Evolutionary conservation across 1,140 invertebrate genomes (phyloP), one percentile per base, ranked within the genome.

Genomic region (Leptinotarsa undecemlineata): DNA sequence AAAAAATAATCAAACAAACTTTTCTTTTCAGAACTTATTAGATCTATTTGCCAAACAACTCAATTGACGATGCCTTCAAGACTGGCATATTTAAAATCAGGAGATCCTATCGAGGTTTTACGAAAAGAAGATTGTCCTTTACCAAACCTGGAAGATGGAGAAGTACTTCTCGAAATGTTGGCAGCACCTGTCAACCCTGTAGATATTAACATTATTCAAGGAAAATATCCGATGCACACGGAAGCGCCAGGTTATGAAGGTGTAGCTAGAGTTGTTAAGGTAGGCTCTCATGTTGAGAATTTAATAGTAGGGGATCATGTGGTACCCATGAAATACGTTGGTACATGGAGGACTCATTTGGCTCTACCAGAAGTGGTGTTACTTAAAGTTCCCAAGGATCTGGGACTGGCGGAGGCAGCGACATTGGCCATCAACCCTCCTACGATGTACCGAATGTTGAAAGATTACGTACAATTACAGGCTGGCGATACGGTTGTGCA

Each of bases 151-250:
- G 80, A 85, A 64, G 88, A 89, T 19, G 85, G 88, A 75, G 85
- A 92, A 82, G 90, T 93, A 8, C 81, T 95, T n/a, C 90, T 99
- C 0, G 92, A 93, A 86, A 96, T 98, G 91, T 78, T 98, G 48
- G 92, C 96, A 51, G 90, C 96, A 4, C 95, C 97, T 4, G 91
- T 99, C 3, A 99, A 99, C 87, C 98, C 98, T 19, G 96, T 97
- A 3, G 98, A 99, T 85, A 96, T 99, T n/a, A 99, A 99, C 84
- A 97, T 93, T 61, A 96, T 99, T 79, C 96, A 99, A 88, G 98
- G 95, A 81, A 94, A 93, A 82, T 99, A 99, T 88, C 94, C 94
- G 3, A 89, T 95, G 1, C 95, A 94, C 83, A 93, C 96, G 17
- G 79, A 86, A 48, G 87, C 98, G 63, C 97, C 97, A 15, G 98